phyloP scores from a whole-genome alignment of 1,140 invertebrate species.

The Catajapyx aquilonaris region DNA sequence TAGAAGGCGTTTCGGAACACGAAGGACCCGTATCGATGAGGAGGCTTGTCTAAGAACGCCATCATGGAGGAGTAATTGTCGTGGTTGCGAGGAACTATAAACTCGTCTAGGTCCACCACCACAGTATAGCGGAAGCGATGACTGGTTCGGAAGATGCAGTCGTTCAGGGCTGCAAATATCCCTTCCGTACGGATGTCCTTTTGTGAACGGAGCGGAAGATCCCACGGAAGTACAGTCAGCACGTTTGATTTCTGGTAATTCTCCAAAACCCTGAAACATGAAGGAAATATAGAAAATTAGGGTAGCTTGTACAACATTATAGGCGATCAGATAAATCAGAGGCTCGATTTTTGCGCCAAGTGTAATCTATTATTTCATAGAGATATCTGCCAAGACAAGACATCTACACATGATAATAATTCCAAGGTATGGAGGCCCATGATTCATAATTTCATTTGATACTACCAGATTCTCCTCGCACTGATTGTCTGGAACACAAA shows the following conservation, averaged over 20 bases:
- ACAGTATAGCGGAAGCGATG: conserved; percentile 26
- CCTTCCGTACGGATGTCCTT: conserved; percentile 33
- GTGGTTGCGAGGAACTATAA: conserved; percentile 30
- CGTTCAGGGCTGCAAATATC: conserved; percentile 36
- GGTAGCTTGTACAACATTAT: too few species aligned
- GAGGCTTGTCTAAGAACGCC: conserved; percentile 7
- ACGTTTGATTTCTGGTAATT: conserved; percentile 25
- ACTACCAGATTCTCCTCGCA: too few species aligned
- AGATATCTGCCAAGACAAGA: too few species aligned
- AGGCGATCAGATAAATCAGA: too few species aligned
- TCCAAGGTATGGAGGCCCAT: too few species aligned
- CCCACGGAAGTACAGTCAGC: conserved; percentile 32
- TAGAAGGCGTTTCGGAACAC: conserved; percentile 40
- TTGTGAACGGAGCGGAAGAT: conserved; percentile 26
- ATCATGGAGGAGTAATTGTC: conserved; percentile 16
- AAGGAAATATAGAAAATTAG: too few species aligned
- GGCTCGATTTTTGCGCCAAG: too few species aligned
- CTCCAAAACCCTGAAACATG: conserved; percentile 22
- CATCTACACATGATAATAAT: too few species aligned
- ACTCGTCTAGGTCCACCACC: conserved; percentile 38
- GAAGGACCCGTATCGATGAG: conserved; percentile 20
- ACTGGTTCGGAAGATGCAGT: conserved; percentile 31
- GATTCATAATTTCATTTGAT: too few species aligned
- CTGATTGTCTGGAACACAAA: too few species aligned
- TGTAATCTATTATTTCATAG: too few species aligned